Percentiles rank a stretch among this genome's conserved stretches.
These are phyloP conservation scores for Adelognathus sp. DNA, from an alignment of 2,888 invertebrate genomes.

Conservation along the genomic window DNA sequence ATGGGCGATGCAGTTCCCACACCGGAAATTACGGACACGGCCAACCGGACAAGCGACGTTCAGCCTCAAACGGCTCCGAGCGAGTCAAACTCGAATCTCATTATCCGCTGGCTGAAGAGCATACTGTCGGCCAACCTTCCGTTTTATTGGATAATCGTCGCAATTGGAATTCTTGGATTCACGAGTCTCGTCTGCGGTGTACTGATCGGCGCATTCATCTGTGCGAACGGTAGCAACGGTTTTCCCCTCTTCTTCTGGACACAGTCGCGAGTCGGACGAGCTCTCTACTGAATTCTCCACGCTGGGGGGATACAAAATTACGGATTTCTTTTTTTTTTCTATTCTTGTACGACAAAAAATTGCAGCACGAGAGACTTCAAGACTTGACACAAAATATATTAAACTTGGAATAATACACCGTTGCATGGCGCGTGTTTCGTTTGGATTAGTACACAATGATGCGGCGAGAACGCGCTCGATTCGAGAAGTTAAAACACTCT, in stretches of 20 bases:
- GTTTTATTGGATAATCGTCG: conserved; percentile 49
- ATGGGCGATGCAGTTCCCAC: no score
- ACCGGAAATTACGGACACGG: neutral
- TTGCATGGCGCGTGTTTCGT: conserved; percentile 67
- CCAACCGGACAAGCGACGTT: neutral
- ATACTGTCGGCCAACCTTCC: conserved; percentile 35
- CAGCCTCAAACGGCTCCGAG: neutral
- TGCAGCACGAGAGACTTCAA: conserved; percentile 63
- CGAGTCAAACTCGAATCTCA: neutral
- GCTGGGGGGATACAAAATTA: no score
- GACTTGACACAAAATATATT: conserved; percentile 80
- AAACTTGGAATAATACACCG: conserved; percentile 78
- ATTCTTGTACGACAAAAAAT: conserved; percentile 18
- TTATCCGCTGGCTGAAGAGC: conserved; percentile 19
- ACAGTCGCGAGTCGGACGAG: conserved; percentile 17
- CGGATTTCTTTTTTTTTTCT: neutral
- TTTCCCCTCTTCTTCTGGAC: conserved; percentile 48
- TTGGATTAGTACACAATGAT: conserved; percentile 48
- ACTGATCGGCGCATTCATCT: conserved; percentile 68
- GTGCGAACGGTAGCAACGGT: conserved; percentile 63
- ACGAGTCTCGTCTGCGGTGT: conserved; percentile 66
- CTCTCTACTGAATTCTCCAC: conserved; percentile 12
- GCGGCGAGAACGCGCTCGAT: conserved; percentile 39
- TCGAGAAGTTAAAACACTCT: conserved; percentile 28
- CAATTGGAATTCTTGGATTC: conserved; percentile 65